Percentiles rank a stretch among this genome's conserved stretches.
Conservation (phyloP, 2,888 invertebrate genomes). For the Drosophila melanosoma region DNA sequence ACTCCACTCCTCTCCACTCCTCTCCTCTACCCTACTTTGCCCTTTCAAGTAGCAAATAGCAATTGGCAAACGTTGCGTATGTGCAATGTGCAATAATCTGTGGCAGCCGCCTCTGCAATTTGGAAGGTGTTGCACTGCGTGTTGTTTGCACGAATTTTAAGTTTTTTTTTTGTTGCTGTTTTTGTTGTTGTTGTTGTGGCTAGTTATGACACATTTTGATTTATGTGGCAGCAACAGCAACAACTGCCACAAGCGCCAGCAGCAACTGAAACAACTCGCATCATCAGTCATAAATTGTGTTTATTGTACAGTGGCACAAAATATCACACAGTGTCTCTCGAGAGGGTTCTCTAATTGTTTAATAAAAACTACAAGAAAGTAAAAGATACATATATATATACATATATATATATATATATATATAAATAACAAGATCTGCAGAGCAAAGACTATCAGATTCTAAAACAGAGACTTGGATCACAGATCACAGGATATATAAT, state of each 20-base stretch:
- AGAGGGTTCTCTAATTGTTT: not conserved
- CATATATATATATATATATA: no score
- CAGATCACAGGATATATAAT: not conserved
- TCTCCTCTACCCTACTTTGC: not conserved
- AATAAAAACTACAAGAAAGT: accelerated
- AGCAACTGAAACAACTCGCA: constrained; percentile 53
- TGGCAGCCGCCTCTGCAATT: constrained; percentile 18
- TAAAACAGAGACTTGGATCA: not conserved
- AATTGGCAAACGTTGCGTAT: constrained; percentile 60
- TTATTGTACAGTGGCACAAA: constrained; percentile 30
- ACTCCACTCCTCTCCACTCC: not conserved
- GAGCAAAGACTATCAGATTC: not conserved
- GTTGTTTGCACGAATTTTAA: constrained; percentile 7
- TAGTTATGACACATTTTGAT: constrained; percentile 78
- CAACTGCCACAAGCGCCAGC: constrained; percentile 71
- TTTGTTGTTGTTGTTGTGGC: constrained; percentile 39
- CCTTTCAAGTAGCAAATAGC: constrained; percentile 20
- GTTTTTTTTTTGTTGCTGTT: constrained; percentile 24
- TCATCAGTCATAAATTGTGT: constrained; percentile 69
- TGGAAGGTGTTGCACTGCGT: constrained; percentile 39
- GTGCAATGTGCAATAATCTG: constrained; percentile 69
- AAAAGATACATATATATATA: no score
- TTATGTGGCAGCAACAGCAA: constrained; percentile 58
- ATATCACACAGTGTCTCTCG: not conserved
- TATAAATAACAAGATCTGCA: no score